Evolutionary conservation across 2,113 vertebrate genomes (phyloP), one percentile per base, ranked within the genome.

Genomic region (Ardeotis arabs): DNA sequence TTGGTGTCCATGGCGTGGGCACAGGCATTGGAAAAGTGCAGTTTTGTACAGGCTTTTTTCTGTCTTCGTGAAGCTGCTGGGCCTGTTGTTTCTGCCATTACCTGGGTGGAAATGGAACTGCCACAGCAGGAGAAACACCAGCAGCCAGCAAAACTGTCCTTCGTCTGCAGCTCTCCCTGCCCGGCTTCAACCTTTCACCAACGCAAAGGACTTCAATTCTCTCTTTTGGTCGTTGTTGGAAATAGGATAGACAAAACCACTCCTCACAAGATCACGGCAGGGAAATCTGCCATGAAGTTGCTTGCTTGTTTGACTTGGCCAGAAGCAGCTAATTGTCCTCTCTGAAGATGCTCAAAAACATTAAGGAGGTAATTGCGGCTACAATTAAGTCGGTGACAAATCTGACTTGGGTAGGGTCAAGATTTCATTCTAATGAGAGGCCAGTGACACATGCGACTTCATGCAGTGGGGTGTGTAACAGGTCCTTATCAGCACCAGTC

Each of bases 31-130:
- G 59, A 41, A 47, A 24, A 81, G 9, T 44, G 4, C 13, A 3
- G 25, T 20, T 60, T 47, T n/a, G 5, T 49, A 31, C 3, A 4
- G n/a, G 18, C 0, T 18, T 47, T 56, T 35, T 23, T 10, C 4
- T 22, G 29, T 45, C 15, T 76, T 33, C 17, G 0, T 7, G 49
- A 31, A n/a, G 45, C 39, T 39, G 53, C 53, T 23, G 31, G 13
- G 23, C n/a, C 47, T 0, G 0, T n/a, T 52, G 7, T 7, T 83
- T 31, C 31, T 62, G 31, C 10, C 0, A 0, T 56, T 14, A 3
- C 8, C 15, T 22, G 24, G 6, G 20, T 41, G 28, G 44, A 23
- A 90, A 33, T 2, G 21, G 14, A 0, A 0, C 11, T 2, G 1
- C 27, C 0, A 0, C 28, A 39, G n/a, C 33, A 8, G 52, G 19